These are phyloP conservation scores for Sipha maydis DNA, from an alignment of 2,888 invertebrate species.

Conservation along the genomic window DNA sequence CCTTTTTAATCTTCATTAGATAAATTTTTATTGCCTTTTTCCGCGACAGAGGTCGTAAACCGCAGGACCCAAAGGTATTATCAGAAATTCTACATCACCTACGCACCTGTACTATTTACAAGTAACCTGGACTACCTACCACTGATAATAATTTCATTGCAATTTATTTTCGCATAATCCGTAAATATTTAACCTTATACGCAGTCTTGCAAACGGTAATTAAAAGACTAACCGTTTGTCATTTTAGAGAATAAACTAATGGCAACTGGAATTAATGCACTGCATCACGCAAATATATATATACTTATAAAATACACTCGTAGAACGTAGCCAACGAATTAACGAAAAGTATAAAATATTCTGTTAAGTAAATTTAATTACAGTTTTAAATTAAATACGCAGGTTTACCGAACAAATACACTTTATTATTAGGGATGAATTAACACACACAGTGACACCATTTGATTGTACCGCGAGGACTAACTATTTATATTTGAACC, in stretches of 20 bases:
- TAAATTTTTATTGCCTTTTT: conserved; percentile 38
- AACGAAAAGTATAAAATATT: too few species aligned
- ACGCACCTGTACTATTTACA: not conserved
- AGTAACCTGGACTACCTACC: not conserved
- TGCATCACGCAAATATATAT: not conserved
- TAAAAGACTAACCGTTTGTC: not conserved
- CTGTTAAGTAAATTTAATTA: too few species aligned
- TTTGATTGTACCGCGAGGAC: too few species aligned
- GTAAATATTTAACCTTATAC: not conserved
- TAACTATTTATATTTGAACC: too few species aligned
- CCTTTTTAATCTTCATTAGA: conserved; percentile 54
- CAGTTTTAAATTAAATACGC: too few species aligned
- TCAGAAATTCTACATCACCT: conserved; percentile 34
- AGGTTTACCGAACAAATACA: too few species aligned
- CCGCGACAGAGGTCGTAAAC: conserved; percentile 39
- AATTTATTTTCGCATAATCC: not conserved
- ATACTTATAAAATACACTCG: too few species aligned
- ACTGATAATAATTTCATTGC: conserved; percentile 8
- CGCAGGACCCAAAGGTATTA: conserved; percentile 7
- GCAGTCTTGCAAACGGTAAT: not conserved
- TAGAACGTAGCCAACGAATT: too few species aligned
- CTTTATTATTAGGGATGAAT: too few species aligned
- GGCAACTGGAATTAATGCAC: not conserved
- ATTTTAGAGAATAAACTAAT: not conserved
- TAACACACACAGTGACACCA: too few species aligned